phyloP scores from a whole-genome alignment of 2,888 invertebrate genomes.

The Zonitis immaculata region DNA sequence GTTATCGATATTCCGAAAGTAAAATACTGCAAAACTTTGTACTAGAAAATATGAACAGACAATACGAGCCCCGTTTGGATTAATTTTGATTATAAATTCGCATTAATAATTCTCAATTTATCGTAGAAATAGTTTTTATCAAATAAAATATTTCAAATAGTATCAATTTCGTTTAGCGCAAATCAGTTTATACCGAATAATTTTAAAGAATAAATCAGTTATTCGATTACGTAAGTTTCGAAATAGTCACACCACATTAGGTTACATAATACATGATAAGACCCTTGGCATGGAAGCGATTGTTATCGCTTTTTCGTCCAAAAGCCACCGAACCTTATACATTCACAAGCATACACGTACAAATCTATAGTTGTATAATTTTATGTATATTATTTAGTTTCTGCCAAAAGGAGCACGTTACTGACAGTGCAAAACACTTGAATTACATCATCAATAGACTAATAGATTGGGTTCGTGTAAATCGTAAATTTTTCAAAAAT shows the following conservation, averaged over 20 bases:
- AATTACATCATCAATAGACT: no score
- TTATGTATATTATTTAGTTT: no score
- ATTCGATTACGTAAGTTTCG: slow-evolving; percentile 17
- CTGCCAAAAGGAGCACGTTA: no score
- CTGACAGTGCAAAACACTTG: no score
- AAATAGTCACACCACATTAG: slow-evolving; percentile 42
- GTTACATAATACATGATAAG: slow-evolving; percentile 42
- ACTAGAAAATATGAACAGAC: background rate
- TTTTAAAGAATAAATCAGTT: slow-evolving; percentile 12
- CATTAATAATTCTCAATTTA: no score
- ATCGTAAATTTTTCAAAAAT: no score
- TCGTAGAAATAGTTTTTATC: no score
- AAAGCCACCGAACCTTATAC: slow-evolving; percentile 33
- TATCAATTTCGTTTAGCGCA: background rate
- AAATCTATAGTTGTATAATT: background rate
- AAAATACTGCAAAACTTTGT: background rate
- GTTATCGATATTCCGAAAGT: background rate
- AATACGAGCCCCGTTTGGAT: background rate
- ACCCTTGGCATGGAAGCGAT: slow-evolving; percentile 41
- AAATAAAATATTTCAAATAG: background rate
- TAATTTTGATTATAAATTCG: background rate
- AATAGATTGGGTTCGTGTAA: no score
- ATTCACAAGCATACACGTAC: background rate
- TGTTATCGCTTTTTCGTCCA: slow-evolving; percentile 42
- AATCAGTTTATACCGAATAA: slow-evolving; percentile 4